Conservation (phyloP, 2,888 invertebrate species). For the Heliconius cydno region DNA sequence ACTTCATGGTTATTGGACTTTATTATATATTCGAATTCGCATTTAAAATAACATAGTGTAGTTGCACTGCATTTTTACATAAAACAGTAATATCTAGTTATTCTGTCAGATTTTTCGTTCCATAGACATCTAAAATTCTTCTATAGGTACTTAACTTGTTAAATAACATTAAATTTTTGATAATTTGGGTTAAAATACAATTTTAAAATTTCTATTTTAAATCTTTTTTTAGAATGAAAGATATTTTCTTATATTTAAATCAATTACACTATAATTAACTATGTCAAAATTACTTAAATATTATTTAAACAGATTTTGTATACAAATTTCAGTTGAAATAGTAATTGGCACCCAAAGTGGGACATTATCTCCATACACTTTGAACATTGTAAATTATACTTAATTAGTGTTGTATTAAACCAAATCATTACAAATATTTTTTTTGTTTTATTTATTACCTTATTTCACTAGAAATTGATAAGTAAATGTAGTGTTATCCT, state of each 20-base stretch:
- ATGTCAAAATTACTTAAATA: slow-evolving; percentile 6
- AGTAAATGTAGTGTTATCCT: too few species aligned
- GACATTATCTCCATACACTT: slow-evolving; percentile 41
- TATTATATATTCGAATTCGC: slow-evolving; percentile 60
- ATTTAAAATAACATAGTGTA: slow-evolving; percentile 54
- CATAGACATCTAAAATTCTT: not conserved
- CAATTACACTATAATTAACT: slow-evolving; percentile 29
- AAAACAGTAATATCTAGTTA: not conserved
- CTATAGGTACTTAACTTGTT: slow-evolving; percentile 17
- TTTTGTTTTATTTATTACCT: slow-evolving; percentile 46
- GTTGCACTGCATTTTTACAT: slow-evolving; percentile 37
- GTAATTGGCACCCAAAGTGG: slow-evolving; percentile 39
- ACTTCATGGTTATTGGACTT: slow-evolving; percentile 53
- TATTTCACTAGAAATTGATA: too few species aligned
- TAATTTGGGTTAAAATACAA: not conserved
- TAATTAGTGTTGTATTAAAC: slow-evolving; percentile 84
- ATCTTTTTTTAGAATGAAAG: not conserved
- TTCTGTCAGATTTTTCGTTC: not conserved
- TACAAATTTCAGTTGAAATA: slow-evolving; percentile 18
- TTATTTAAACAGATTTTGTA: slow-evolving; percentile 2
- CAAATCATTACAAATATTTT: slow-evolving; percentile 77
- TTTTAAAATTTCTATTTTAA: not conserved
- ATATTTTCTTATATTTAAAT: not conserved
- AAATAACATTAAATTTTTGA: not conserved
- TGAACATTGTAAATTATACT: slow-evolving; percentile 79